A percentile compares a stretch with the other conserved stretches of the same genome.
Evolutionary conservation across 2,888 invertebrate species (phyloP).

Genomic region (Tupiocoris notatus): DNA sequence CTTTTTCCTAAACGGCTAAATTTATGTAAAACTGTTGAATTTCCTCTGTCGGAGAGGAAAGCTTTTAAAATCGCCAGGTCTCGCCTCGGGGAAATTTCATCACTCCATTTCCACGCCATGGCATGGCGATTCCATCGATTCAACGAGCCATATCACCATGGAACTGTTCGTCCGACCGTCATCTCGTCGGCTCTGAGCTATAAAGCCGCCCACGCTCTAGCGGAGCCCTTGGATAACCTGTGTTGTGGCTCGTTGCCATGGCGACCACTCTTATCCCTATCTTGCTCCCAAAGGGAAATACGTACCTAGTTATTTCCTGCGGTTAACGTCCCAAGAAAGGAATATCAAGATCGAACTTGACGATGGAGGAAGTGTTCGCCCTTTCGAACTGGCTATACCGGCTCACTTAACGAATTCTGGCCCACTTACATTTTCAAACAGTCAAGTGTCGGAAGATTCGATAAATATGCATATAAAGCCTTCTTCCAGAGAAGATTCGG

Average conservation of each 20-base stretch:
- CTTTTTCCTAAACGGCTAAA: neutral
- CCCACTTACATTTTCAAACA: neutral
- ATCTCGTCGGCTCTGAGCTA: neutral
- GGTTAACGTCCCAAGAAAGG: neutral
- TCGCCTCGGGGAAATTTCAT: too few species aligned
- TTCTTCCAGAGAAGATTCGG: too few species aligned
- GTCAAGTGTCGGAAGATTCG: neutral
- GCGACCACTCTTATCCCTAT: constrained; percentile 17
- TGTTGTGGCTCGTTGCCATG: constrained; percentile 35
- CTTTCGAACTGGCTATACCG: neutral
- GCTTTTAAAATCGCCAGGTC: too few species aligned
- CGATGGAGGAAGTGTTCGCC: neutral
- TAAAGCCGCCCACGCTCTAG: neutral
- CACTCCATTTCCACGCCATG: too few species aligned
- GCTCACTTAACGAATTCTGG: neutral
- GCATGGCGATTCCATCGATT: neutral
- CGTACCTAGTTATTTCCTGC: constrained; percentile 23
- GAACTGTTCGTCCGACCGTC: neutral
- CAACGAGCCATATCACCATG: neutral
- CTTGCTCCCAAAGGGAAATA: constrained; percentile 38
- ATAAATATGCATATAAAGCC: neutral
- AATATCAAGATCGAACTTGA: neutral
- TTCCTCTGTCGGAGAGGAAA: too few species aligned
- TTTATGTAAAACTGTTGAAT: too few species aligned
- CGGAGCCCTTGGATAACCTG: constrained; percentile 18